Evolutionary conservation across 2,888 invertebrate genomes (phyloP).

Genomic region (Brenthis ino): DNA sequence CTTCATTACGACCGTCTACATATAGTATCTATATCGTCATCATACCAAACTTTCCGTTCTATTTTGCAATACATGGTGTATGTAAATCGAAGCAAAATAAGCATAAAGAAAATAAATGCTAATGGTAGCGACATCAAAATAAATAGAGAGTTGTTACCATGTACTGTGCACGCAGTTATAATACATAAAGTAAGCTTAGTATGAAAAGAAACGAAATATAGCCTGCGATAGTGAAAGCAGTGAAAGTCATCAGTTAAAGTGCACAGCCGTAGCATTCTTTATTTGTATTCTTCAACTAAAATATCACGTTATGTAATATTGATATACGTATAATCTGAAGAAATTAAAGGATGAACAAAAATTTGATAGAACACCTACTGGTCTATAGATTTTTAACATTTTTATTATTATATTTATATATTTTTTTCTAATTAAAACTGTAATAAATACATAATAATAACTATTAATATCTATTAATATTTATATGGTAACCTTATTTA

Average conservation of each 20-base stretch:
- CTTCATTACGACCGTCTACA: constrained; percentile 59
- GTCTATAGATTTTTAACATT: no score
- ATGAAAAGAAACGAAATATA: constrained; percentile 60
- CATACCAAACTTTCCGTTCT: constrained; percentile 71
- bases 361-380: neutral
- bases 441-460: no score
- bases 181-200: constrained; percentile 51
- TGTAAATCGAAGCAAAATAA: constrained; percentile 65
- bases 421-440: no score
- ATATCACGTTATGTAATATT: constrained; percentile 19
- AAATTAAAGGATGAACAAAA: constrained; percentile 9
- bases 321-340: neutral
- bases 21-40: constrained; percentile 50
- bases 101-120: constrained; percentile 69
- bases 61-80: constrained; percentile 66
- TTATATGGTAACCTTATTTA: no score
- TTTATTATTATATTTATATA: no score
- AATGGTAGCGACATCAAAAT: constrained; percentile 70
- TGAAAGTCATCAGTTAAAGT: constrained; percentile 63
- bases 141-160: constrained; percentile 70
- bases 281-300: constrained; percentile 47
- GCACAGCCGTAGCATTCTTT: constrained; percentile 50
- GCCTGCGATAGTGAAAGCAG: constrained; percentile 75
- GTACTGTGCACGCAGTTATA: constrained; percentile 44
- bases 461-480: no score